Conservation (phyloP, 2,113 vertebrate genomes). For the Notothenia coriiceps region DNA sequence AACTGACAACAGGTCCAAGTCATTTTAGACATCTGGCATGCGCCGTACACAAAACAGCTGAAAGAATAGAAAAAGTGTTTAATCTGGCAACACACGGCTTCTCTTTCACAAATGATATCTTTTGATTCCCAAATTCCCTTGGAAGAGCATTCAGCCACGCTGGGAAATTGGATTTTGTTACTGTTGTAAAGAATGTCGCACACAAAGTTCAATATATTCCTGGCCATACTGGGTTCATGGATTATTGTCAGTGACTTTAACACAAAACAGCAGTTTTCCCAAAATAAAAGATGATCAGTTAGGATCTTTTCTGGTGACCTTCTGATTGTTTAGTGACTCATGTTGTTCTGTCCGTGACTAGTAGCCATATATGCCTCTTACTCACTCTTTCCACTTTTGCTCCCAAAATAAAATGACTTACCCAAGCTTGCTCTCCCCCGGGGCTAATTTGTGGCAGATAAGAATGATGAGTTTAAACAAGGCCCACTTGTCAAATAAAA, state of each 20-base stretch:
- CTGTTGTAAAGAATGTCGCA: not conserved
- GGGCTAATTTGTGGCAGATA: conserved; percentile 35
- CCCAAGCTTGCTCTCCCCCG: not conserved
- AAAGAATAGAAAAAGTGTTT: conserved; percentile 41
- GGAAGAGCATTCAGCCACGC: not conserved
- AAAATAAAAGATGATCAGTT: not conserved
- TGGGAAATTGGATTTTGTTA: not conserved
- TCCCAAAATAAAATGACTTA: conserved; percentile 18
- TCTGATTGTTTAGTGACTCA: conserved; percentile 48
- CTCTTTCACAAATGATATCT: conserved; percentile 36
- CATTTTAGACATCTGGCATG: conserved; percentile 46
- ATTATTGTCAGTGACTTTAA: not conserved
- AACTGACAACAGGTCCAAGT: conserved; percentile 37
- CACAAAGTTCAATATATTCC: not conserved
- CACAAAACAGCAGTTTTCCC: not conserved
- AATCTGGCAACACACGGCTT: conserved; percentile 28
- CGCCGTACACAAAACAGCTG: conserved; percentile 56
- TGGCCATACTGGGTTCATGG: not conserved
- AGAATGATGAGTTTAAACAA: conserved; percentile 16
- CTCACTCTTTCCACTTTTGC: conserved; percentile 35
- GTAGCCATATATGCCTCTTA: conserved; percentile 14
- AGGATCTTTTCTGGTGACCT: not conserved
- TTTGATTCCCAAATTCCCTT: conserved; percentile 34
- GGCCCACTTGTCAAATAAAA: conserved; percentile 19
- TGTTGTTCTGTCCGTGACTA: conserved; percentile 2